Evolutionary conservation across 2,797 vertebrate genomes (phyloP).

Genomic region (Chaenodraco wilsoni): DNA sequence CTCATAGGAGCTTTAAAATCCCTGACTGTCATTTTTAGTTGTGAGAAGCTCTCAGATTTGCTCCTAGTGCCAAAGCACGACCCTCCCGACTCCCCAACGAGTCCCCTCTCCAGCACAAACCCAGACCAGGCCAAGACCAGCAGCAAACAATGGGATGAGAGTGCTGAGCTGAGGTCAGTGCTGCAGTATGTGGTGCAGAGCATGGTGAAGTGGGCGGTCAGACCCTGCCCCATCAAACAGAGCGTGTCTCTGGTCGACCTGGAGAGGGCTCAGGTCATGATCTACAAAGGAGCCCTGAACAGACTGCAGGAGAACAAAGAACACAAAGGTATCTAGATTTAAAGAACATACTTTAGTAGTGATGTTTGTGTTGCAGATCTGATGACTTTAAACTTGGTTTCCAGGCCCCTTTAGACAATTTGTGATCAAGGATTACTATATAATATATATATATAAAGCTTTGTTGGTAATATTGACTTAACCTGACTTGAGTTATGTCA

Average conservation of each 20-base stretch:
- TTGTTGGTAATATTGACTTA: no score
- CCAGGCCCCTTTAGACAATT: no score
- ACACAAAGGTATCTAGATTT: conserved; percentile 77
- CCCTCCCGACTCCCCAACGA: conserved; percentile 34
- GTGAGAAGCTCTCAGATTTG: conserved; percentile 83
- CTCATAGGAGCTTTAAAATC: conserved; percentile 85
- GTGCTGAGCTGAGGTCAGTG: conserved; percentile 80
- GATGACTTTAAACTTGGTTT: background rate
- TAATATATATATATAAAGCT: no score
- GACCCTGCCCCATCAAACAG: conserved; percentile 86
- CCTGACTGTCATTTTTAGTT: conserved; percentile 83
- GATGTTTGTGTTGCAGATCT: background rate
- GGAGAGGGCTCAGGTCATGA: conserved; percentile 87
- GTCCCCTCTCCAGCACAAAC: conserved; percentile 58
- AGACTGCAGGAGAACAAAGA: conserved; percentile 80
- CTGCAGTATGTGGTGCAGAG: conserved; percentile 87
- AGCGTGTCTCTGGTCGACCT: conserved; percentile 82
- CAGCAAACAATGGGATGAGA: conserved; percentile 73
- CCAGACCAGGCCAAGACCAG: conserved; percentile 62
- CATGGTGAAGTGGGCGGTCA: conserved; percentile 88
- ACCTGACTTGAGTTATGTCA: background rate
- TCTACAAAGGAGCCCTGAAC: conserved; percentile 84
- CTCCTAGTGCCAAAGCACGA: conserved; percentile 76
- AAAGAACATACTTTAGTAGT: background rate
- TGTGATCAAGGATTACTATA: no score